A percentile compares a stretch with the other conserved stretches of the same genome.
These are phyloP conservation scores for Tenthredo notha DNA, from an alignment of 2,888 invertebrate genomes.

Conservation along the genomic window DNA sequence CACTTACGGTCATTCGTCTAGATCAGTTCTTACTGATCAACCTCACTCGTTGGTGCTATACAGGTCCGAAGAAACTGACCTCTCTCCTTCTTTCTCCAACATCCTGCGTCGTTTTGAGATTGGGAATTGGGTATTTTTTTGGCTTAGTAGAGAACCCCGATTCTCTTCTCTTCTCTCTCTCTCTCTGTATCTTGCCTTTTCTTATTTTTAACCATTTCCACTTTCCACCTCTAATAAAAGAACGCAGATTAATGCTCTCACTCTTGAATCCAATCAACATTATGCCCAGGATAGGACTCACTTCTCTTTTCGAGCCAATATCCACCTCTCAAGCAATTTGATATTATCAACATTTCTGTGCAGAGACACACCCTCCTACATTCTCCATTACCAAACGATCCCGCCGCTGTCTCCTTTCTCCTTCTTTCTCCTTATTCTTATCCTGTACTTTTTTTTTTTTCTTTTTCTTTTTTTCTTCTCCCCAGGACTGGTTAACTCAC, in stretches of 20 bases:
- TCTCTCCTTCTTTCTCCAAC: no score
- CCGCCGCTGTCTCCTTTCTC: slow-evolving; percentile 49
- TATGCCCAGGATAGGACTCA: slow-evolving; percentile 75
- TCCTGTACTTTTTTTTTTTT: slow-evolving; percentile 61
- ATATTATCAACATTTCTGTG: slow-evolving; percentile 75
- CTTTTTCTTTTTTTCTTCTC: not conserved
- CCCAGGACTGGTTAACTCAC: slow-evolving; percentile 58
- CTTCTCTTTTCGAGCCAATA: slow-evolving; percentile 74
- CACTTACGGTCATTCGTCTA: slow-evolving; percentile 76
- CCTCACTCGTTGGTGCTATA: slow-evolving; percentile 49
- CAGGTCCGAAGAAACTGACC: slow-evolving; percentile 38
- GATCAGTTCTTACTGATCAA: slow-evolving; percentile 65
- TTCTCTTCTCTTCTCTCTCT: not conserved
- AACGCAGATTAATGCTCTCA: slow-evolving; percentile 77
- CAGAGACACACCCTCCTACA: slow-evolving; percentile 56
- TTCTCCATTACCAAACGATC: slow-evolving; percentile 48
- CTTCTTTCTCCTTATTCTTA: slow-evolving; percentile 51
- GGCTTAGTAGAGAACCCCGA: not conserved
- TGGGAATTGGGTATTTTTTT: not conserved
- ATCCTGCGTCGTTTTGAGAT: slow-evolving; percentile 51
- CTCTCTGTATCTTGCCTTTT: not conserved
- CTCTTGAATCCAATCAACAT: slow-evolving; percentile 79
- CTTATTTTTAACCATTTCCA: not conserved
- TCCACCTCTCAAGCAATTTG: slow-evolving; percentile 67
- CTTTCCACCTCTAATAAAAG: slow-evolving; percentile 73